Percentiles rank a stretch among this genome's conserved stretches.
Conservation (phyloP, 2,888 invertebrate genomes). For the Ligdia adustata region DNA sequence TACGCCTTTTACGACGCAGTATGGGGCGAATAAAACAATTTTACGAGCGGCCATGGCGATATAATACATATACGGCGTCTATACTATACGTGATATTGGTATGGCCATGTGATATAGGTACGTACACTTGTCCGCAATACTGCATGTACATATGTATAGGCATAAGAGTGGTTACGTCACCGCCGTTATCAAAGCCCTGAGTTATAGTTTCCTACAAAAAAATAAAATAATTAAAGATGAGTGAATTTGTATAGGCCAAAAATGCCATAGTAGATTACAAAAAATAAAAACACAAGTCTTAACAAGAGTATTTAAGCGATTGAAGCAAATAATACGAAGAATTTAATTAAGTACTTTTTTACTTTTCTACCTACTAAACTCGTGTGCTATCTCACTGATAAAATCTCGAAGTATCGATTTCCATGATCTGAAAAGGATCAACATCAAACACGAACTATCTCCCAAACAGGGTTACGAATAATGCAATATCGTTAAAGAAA, state of each 20-base stretch:
- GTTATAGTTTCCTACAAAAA: too few relatives aligned
- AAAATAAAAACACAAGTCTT: too few relatives aligned
- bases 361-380: too few relatives aligned
- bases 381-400: not conserved
- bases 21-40: constrained; percentile 84
- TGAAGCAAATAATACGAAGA: too few relatives aligned
- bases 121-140: constrained; percentile 15
- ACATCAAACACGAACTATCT: constrained; percentile 15
- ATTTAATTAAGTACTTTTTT: too few relatives aligned
- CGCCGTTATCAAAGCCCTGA: too few relatives aligned
- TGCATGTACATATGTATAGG: constrained; percentile 5
- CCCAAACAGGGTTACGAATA: constrained; percentile 13
- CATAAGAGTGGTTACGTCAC: too few relatives aligned
- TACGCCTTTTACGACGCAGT: constrained; percentile 84
- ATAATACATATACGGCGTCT: constrained; percentile 63
- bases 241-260: too few relatives aligned
- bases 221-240: too few relatives aligned
- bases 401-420: not conserved
- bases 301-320: too few relatives aligned
- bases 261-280: too few relatives aligned
- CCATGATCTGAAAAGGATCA: constrained; percentile 7
- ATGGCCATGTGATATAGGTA: constrained; percentile 38
- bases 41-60: constrained; percentile 82
- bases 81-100: constrained; percentile 43
- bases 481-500: constrained; percentile 25